Evolutionary conservation across 2,113 vertebrate genomes (phyloP), one percentile per base, ranked within the genome.

Genomic region (Oncorhynchus keta): DNA sequence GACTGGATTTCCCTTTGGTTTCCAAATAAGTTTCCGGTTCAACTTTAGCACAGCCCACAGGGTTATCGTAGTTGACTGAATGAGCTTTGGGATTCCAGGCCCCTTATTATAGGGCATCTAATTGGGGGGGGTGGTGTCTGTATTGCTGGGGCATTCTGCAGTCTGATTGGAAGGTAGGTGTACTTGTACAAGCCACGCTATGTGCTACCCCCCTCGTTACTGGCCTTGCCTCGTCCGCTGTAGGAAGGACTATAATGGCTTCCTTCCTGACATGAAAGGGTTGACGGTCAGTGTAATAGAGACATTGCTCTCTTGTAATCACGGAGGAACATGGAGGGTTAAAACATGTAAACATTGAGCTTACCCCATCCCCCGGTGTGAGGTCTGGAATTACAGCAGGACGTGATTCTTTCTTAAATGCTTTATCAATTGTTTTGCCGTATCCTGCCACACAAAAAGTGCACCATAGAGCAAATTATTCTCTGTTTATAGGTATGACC

Each of bases 261-360:
- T 93, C 91, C 92, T 93, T 94, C 93, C 92, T 92, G 89, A 90
- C 90, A 89, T 92, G 80, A 92, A 92, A 86, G 86, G 76, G 87
- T 81, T 81, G 28, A 77, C 84, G 87, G 86, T 91, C 90, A 90
- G 76, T 69, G 65, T 87, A 90, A 89, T 90, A 80, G 89, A 88
- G 83, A 83, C 30, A 28, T 79, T 80, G 86, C 80, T 73, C 77
- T 78, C 70, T 83, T 83, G 81, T 90, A 92, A 92, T 93, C 89
- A 92, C 11, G 20, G 73, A 79, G 65, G 86, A 91, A 88, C 86
- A 83, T 26, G 74, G 75, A 77, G 78, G 82, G 84, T 86, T 74
- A 62, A 88, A 90, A 85, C 91, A 91, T 85, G 80, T 93, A 90
- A 93, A 91, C 87, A 87, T 84, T 88, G 86, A 89, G 83, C 85